Evolutionary conservation across 2,113 vertebrate species (phyloP), one percentile per base, ranked within the genome.

Genomic region (Nibea coibor): DNA sequence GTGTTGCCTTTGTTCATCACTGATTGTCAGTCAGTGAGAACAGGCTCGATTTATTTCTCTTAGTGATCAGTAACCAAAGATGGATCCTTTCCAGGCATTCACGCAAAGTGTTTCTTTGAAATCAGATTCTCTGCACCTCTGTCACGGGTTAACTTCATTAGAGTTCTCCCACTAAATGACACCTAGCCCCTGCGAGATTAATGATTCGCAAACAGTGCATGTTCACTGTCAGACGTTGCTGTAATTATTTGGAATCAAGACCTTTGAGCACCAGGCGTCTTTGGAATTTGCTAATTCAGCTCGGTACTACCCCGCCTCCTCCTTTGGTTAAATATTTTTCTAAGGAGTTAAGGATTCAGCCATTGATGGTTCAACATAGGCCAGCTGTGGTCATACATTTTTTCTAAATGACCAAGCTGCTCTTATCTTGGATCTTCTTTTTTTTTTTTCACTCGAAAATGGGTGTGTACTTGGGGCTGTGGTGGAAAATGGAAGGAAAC

Each of bases 401-500:
- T 80, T 92, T 57, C 78, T 81, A 62, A 88, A 84, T 93, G 93
- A 94, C 83, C 84, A 62, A 83, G 75, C 65, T 12, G 50, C 81
- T 90, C 87, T 93, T 92, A 94, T 93, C 93, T 89, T 11, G 48
- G 87, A 89, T 89, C 83, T 88, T 84, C 80, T 84, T 74, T 59
- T 73, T 84, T 62, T 58, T 78, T 64, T 35, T 6, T 35, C 70
- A 80, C 83, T 65, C 74, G 85, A 84, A 57, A 78, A 63, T 67
- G 81, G 81, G 87, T 80, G 82, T 84, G 80, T 74, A 77, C 78
- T 83, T 17, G 35, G 50, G 59, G 79, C 65, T 72, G 80, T 51
- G 10, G 53, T 77, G 69, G 81, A 75, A 83, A 89, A 89, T 86
- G 85, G 84, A 93, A 92, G 94, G 93, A 94, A 94, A 87, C 83